Percentiles rank a stretch among this genome's conserved stretches.
These are phyloP conservation scores for Mythimna loreyi DNA, from an alignment of 2,888 invertebrate species.

Conservation along the genomic window DNA sequence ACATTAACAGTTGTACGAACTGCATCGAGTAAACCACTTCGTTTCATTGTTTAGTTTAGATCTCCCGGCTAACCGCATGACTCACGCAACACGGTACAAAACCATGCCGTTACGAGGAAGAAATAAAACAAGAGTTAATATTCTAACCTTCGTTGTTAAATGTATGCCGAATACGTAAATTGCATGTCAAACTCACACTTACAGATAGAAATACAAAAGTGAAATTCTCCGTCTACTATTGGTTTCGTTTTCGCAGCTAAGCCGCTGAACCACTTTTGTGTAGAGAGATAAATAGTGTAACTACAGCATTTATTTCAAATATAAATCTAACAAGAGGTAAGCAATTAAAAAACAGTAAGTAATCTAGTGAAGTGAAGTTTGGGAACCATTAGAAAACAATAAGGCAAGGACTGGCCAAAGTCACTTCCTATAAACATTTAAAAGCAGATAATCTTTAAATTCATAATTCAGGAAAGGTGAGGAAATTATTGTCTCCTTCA, in stretches of 20 bases:
- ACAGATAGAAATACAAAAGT: not conserved
- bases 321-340: too few relatives aligned
- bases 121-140: constrained; percentile 40
- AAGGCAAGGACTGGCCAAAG: not conserved
- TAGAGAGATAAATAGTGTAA: not conserved
- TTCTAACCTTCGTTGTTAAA: constrained; percentile 30
- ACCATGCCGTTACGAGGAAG: constrained; percentile 29
- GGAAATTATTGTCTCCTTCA: constrained; percentile 4
- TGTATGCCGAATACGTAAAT: not conserved
- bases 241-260: not conserved
- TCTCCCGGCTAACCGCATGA: constrained; percentile 36
- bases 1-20: not conserved
- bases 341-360: too few relatives aligned
- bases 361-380: not conserved
- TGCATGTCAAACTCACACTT: constrained; percentile 23
- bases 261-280: not conserved
- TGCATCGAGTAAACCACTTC: constrained; percentile 27
- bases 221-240: not conserved
- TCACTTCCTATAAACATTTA: not conserved
- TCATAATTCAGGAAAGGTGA: not conserved
- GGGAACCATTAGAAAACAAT: not conserved
- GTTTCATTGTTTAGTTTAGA: constrained; percentile 42
- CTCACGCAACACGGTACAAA: constrained; percentile 8
- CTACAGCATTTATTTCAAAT: too few relatives aligned
- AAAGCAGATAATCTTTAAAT: constrained; percentile 1